Evolutionary conservation across 2,888 invertebrate genomes (phyloP), one percentile per base, ranked within the genome.

Genomic region (Philonicus albiceps): DNA sequence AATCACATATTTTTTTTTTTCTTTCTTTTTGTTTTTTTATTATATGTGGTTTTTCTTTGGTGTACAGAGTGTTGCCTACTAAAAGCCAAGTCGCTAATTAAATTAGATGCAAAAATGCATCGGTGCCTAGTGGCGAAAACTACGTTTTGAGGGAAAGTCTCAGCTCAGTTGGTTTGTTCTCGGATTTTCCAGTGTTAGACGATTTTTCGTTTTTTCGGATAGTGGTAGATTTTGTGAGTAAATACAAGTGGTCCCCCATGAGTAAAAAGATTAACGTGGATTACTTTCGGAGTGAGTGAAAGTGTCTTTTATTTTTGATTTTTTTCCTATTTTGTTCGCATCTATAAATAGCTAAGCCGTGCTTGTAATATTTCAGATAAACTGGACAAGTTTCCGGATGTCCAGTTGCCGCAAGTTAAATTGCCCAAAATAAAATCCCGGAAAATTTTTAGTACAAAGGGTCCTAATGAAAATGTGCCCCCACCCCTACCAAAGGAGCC

Each of bases 361-460:
- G 19, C 3, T 19, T 16, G 16, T 16, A 40, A 31, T 22, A 27
- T 84, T 84, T 73, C 27, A 91, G 91, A 90, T 76, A 91, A 90
- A 89, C 84, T 90, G 78, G 90, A 90, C 88, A 88, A 89, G 74
- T 72, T 91, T 88, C 64, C 53, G 2, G 19, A 53, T 5, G 53
- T 53, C n/a, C 53, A 53, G 53, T 90, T 91, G 27, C 75, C 86
- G 13, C 55, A 19, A 43, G 43, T 84, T 16, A 72, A 86, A 19
- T 16, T 86, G 30, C 91, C 91, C 22, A 91, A 92, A 88, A 87
- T 92, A 8, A 90, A 90, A 43, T 90, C 91, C 49, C 90, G 91
- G 86, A 91, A 90, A 88, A 90, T 92, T 27, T 92, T 92, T 84
- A 90, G 90, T 72, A 34, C 80, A 19, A 86, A 34, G 86, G 90